Evolutionary conservation across 92 coral and sea anemone genomes (phyloP).

Genomic region (Muricea muricata): DNA sequence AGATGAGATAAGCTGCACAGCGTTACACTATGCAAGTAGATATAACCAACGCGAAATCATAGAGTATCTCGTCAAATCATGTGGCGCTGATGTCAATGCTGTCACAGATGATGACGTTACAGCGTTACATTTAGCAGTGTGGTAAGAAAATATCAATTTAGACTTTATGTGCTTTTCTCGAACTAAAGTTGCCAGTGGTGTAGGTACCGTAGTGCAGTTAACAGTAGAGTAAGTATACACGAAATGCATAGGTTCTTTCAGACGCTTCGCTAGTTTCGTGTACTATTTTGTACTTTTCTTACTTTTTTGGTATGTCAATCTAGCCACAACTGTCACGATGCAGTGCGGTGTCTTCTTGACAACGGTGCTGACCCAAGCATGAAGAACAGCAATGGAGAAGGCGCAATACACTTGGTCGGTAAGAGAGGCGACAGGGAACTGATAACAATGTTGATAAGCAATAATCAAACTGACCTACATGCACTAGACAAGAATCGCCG

Average conservation of each 20-base stretch:
- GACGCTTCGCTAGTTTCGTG: neutral
- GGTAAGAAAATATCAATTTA: neutral
- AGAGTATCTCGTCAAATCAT: neutral
- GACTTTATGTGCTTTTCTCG: too few relatives aligned
- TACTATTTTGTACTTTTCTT: neutral
- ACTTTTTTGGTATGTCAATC: neutral
- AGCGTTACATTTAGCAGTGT: neutral
- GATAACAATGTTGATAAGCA: neutral
- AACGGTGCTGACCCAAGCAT: conserved; percentile 13
- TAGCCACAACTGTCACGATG: conserved; percentile 23
- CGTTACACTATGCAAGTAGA: neutral
- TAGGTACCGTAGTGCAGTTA: conserved; percentile 2
- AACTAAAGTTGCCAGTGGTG: conserved; percentile 4
- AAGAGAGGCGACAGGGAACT: conserved; percentile 14
- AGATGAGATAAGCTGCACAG: conserved; percentile 3
- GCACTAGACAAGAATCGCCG: conserved; percentile 3
- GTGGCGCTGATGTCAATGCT: neutral
- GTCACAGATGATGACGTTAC: conserved; percentile 19
- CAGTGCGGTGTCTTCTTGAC: conserved; percentile 7
- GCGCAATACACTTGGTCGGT: conserved; percentile 19
- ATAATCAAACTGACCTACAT: conserved; percentile 2
- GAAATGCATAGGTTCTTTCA: too few relatives aligned
- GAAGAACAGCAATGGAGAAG: conserved; percentile 14
- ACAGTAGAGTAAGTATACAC: neutral
- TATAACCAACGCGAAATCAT: conserved; percentile 8